Evolutionary conservation across 2,113 vertebrate genomes (phyloP), one percentile per base, ranked within the genome.

Genomic region (Dicerorhinus sumatrensis): DNA sequence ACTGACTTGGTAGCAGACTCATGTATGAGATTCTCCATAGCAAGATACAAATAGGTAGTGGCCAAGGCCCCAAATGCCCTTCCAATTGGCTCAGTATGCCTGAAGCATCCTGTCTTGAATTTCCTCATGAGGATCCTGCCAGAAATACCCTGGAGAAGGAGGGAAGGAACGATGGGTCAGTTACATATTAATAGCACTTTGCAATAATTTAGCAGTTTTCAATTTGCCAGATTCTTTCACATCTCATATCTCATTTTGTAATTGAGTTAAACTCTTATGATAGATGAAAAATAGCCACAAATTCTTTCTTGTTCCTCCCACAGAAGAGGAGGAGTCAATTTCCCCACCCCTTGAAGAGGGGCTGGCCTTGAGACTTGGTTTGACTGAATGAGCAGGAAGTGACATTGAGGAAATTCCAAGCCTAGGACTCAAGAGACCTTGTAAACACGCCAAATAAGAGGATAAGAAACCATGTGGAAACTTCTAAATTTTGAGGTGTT

Each of bases 1-100:
- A 75, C 6, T 96, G 67, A 96, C 93, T 36, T 93, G 56, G 77
- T 58, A 92, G 73, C 63, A 96, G 86, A 86, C 23, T 86, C 42
- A 91, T 36, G 27, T 48, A 33, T 69, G 76, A 82, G 39, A 73
- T 56, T 82, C 18, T 39, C 33, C 91, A 65, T 75, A 60, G n/a
- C 14, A 62, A 87, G 73, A 3, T 67, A 54, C 31, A 92, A 54
- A 58, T 33, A 76, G 51, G 20, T 56, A 33, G 23, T 76, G 46
- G 14, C 67, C 79, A 79, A 87, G 27, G 27, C 16, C 62, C n/a
- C 36, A 86, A 46, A 31, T 4, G 63, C 11, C 11, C 12, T 80
- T 48, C 25, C 36, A 9, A 6, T 6, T 46, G 62, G 20, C 31
- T 93, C 39, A 20, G 25, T 7, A 67, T 42, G 20, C 25, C 72